phyloP scores from a whole-genome alignment of 1,140 invertebrate species.

The Holotrichia oblita region DNA sequence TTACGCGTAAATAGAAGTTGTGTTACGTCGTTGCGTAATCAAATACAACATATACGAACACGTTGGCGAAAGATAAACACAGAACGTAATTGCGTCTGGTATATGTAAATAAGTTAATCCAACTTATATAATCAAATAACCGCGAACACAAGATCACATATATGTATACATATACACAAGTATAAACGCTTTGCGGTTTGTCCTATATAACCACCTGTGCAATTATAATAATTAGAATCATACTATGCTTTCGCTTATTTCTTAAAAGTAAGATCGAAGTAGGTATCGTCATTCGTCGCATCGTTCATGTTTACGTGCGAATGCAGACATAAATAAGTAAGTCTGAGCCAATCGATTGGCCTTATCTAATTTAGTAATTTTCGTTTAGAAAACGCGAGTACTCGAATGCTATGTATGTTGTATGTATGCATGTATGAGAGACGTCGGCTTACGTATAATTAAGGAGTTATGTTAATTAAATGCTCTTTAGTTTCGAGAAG shows the following conservation, averaged over 20 bases:
- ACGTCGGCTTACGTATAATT: not conserved
- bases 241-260: conserved; percentile 25
- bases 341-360: not conserved
- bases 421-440: not conserved
- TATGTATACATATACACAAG: conserved; percentile 5
- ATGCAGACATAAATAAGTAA: conserved; percentile 7
- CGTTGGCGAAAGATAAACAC: conserved; percentile 14
- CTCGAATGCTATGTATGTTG: not conserved
- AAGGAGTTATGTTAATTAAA: conserved; percentile 30
- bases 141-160: not conserved
- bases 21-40: conserved; percentile 6
- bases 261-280: not conserved
- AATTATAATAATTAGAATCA: conserved; percentile 37
- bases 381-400: conserved; percentile 19
- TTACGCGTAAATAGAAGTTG: conserved; percentile 6
- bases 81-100: conserved; percentile 28
- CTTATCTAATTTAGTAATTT: conserved; percentile 27
- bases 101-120: conserved; percentile 31
- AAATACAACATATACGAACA: not conserved
- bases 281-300: not conserved
- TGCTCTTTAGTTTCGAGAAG: not conserved
- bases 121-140: conserved; percentile 35
- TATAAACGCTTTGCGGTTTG: conserved; percentile 24
- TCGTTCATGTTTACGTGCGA: not conserved
- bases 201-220: conserved; percentile 33